phyloP scores from a whole-genome alignment of 2,888 invertebrate genomes.

The Chymomyza procnemis region DNA sequence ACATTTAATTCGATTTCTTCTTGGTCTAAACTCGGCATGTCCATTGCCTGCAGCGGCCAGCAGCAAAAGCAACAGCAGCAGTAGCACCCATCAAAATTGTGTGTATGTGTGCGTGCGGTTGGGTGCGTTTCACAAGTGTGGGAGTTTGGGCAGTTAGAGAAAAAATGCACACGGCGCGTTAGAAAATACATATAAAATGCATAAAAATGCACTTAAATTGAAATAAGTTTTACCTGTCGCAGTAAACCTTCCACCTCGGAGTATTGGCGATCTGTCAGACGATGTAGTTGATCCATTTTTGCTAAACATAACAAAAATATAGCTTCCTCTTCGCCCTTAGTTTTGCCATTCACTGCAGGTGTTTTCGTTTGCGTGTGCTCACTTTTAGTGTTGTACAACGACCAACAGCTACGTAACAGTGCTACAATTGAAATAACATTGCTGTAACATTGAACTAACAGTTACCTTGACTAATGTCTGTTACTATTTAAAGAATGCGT shows the following conservation, averaged over 20 bases:
- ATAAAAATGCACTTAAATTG: slow-evolving; percentile 11
- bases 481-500: not conserved
- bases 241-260: slow-evolving; percentile 60
- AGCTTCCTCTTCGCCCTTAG: slow-evolving; percentile 9
- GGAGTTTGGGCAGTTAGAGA: slow-evolving; percentile 42
- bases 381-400: not conserved
- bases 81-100: slow-evolving; percentile 1
- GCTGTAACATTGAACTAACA: not conserved
- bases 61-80: not conserved
- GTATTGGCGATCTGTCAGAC: slow-evolving; percentile 66
- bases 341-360: not conserved
- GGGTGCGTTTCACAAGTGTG: slow-evolving; percentile 57
- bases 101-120: slow-evolving; percentile 39
- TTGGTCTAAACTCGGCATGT: slow-evolving; percentile 63
- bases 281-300: slow-evolving; percentile 61
- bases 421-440: not conserved
- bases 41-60: slow-evolving; percentile 50
- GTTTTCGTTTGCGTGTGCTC: not conserved
- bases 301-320: slow-evolving; percentile 45
- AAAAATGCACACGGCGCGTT: slow-evolving; percentile 40
- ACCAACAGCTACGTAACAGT: not conserved
- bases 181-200: slow-evolving; percentile 11
- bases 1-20: slow-evolving; percentile 60
- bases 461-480: not conserved
- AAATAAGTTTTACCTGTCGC: slow-evolving; percentile 48